A percentile compares a stretch with the other conserved stretches of the same genome.
These are phyloP conservation scores for Anas capensis DNA, from an alignment of 2,797 vertebrate genomes.

Conservation along the genomic window DNA sequence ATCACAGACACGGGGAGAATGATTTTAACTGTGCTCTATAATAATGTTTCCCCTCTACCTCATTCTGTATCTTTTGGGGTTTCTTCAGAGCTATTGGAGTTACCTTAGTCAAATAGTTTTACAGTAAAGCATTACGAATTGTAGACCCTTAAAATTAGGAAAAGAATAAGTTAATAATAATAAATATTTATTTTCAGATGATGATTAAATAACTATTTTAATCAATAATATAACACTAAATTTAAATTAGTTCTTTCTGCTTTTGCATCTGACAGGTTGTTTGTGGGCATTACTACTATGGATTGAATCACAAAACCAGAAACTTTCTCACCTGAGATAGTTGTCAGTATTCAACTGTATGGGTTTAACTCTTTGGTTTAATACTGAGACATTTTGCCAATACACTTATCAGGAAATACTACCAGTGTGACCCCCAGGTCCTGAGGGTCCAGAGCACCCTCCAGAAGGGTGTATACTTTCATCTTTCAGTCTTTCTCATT, in stretches of 20 bases:
- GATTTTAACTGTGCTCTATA: not conserved
- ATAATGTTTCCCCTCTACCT: not conserved
- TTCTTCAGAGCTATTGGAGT: not conserved
- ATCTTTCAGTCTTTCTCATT: not conserved
- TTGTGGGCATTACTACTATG: not conserved
- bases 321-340: not conserved
- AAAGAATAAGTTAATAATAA: not conserved
- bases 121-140: not conserved
- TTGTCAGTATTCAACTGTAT: not conserved
- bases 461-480: not conserved
- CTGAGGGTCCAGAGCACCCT: not conserved
- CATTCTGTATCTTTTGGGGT: not conserved
- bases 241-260: not conserved
- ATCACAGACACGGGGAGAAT: rapidly evolving
- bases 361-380: not conserved
- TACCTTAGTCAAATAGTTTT: not conserved
- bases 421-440: not conserved
- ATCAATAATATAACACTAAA: not conserved
- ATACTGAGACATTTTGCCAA: not conserved
- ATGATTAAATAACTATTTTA: not conserved
- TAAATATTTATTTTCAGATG: not conserved
- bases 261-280: not conserved
- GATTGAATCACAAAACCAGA: not conserved
- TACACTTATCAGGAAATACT: not conserved
- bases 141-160: not conserved